Evolutionary conservation across 2,888 invertebrate species (phyloP).

Genomic region (Scaptomyza parva): DNA sequence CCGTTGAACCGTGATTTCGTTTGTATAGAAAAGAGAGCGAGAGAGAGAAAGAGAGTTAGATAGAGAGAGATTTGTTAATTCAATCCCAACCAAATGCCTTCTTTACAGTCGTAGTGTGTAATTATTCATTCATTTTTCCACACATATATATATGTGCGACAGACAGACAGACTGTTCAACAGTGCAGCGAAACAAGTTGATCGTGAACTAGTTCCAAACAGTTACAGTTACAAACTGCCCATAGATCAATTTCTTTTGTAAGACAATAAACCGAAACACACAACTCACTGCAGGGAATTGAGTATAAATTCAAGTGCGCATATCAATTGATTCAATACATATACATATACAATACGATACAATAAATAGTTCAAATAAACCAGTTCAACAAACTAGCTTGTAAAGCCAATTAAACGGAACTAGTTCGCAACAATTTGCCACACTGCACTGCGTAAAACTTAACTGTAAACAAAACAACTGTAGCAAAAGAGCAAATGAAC

Average conservation of each 20-base stretch:
- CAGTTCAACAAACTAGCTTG: constrained; percentile 41
- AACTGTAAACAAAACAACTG: constrained; percentile 8
- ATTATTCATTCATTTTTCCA: no score
- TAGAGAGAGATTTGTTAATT: constrained; percentile 16
- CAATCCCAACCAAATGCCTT: constrained; percentile 61
- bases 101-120: constrained; percentile 57
- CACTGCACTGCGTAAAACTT: constrained; percentile 22
- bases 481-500: constrained; percentile 14
- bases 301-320: constrained; percentile 42
- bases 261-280: constrained; percentile 58
- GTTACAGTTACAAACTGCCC: constrained; percentile 30
- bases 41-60: neutral
- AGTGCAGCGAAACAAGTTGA: constrained; percentile 1
- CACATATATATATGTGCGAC: constrained; percentile 12
- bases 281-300: constrained; percentile 49
- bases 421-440: constrained; percentile 34
- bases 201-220: constrained; percentile 57
- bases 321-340: constrained; percentile 47
- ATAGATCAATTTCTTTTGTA: constrained; percentile 34
- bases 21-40: constrained; percentile 25
- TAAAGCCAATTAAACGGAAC: constrained; percentile 41
- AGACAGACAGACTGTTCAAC: no score
- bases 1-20: constrained; percentile 13
- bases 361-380: constrained; percentile 47
- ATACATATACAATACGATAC: neutral